Evolutionary conservation across 1,140 invertebrate species (phyloP).

Genomic region (Hylaeus volcanicus): DNA sequence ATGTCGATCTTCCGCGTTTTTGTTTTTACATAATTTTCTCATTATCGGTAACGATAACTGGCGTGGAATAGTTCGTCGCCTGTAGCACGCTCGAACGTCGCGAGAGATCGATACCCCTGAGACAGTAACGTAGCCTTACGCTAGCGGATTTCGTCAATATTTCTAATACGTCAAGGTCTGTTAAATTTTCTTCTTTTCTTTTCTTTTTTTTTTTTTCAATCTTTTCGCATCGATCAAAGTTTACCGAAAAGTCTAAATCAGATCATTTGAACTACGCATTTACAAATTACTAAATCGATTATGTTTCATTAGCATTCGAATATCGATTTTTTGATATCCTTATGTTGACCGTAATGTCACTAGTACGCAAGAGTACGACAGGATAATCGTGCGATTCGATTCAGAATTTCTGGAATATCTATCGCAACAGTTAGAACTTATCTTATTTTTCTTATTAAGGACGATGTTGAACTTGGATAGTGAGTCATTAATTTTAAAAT

Average conservation of each 20-base stretch:
- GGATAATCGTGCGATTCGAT: neutral
- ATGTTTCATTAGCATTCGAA: neutral
- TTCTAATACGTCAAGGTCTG: neutral
- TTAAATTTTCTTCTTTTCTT: neutral
- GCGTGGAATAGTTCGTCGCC: conserved; percentile 9
- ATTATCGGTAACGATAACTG: conserved; percentile 39
- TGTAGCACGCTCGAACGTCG: neutral
- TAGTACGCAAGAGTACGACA: neutral
- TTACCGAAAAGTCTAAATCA: no score
- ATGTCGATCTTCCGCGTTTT: conserved; percentile 21
- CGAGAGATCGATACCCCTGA: conserved; percentile 24
- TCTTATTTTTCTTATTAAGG: no score
- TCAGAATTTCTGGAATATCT: neutral
- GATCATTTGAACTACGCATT: no score
- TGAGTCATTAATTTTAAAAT: neutral
- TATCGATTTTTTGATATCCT: neutral
- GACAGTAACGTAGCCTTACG: conserved; percentile 3
- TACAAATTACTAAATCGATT: neutral
- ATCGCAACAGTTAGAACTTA: no score
- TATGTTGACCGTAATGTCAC: neutral
- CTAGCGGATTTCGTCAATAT: neutral
- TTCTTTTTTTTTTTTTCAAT: neutral
- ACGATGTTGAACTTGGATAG: no score
- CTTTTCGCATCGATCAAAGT: neutral
- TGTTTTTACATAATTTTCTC: conserved; percentile 14